A percentile compares a stretch with the other conserved stretches of the same genome.
Conservation (phyloP, 2,797 vertebrate genomes). For the Acrossocheilus fasciatus region DNA sequence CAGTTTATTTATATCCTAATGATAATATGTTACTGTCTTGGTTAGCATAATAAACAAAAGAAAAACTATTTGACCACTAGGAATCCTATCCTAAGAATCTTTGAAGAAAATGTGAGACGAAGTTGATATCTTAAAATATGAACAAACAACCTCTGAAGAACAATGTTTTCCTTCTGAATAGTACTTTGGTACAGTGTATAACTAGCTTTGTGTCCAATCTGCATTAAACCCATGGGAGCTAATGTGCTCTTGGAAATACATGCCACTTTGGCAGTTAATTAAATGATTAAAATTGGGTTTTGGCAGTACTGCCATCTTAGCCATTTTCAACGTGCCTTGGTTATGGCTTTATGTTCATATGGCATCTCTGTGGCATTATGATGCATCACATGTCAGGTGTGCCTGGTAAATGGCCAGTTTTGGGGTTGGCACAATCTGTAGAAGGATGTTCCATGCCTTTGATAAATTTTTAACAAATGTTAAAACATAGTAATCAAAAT, state of each 20-base stretch:
- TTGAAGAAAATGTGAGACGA: neutral
- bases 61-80: neutral
- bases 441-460: neutral
- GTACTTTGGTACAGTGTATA: neutral
- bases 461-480: neutral
- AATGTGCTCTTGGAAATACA: neutral
- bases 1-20: neutral
- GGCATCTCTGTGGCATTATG: neutral
- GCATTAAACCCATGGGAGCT: neutral
- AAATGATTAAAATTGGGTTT: neutral
- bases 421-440: neutral
- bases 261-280: neutral
- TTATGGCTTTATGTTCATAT: neutral
- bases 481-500: neutral
- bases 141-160: neutral
- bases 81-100: neutral
- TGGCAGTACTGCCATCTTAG: neutral
- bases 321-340: neutral
- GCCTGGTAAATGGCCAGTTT: neutral
- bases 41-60: no score
- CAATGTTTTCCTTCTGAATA: neutral
- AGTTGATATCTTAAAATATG: neutral
- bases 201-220: neutral
- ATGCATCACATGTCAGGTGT: slow-evolving; percentile 3
- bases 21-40: no score